These are phyloP conservation scores for Darevskia mixta DNA, from an alignment of 2,797 vertebrate species.

Conservation along the genomic window DNA sequence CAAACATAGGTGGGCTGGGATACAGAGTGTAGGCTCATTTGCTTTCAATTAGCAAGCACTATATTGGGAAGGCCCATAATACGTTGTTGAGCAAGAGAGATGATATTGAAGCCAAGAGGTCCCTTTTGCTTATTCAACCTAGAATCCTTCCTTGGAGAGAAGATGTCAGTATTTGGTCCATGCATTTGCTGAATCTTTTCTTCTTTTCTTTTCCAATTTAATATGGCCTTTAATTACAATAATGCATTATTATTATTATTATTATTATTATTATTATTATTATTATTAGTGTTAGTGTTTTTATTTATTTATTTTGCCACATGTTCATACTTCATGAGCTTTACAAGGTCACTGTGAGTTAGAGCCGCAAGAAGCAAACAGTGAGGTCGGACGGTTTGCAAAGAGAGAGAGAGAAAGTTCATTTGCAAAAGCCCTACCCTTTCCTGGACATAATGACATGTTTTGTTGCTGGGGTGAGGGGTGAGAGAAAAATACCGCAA, in stretches of 20 bases:
- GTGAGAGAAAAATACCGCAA: slow-evolving; percentile 52
- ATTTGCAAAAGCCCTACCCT: slow-evolving; percentile 50
- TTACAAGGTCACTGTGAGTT: slow-evolving; percentile 7
- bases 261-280: slow-evolving; percentile 30
- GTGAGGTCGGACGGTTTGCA: slow-evolving; percentile 46
- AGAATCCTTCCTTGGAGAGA: background rate
- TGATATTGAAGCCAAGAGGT: slow-evolving; percentile 36
- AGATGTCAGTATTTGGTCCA: slow-evolving; percentile 14
- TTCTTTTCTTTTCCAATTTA: background rate
- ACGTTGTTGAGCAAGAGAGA: background rate
- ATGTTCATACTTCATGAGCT: background rate
- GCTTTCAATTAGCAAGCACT: slow-evolving; percentile 26
- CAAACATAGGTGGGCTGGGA: background rate
- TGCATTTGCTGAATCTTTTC: slow-evolving; percentile 30
- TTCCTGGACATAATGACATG: slow-evolving; percentile 71
- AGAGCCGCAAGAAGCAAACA: slow-evolving; percentile 54
- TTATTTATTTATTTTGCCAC: background rate
- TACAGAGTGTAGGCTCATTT: background rate
- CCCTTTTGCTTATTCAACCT: background rate
- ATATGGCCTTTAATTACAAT: slow-evolving; percentile 28
- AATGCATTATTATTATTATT: slow-evolving; percentile 22
- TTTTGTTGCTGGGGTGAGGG: slow-evolving; percentile 48
- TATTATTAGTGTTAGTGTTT: background rate
- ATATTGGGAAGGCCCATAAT: background rate
- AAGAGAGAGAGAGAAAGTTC: slow-evolving; percentile 53